These are phyloP conservation scores for Arctopsyche grandis DNA, from an alignment of 1,140 invertebrate genomes.

Conservation along the genomic window DNA sequence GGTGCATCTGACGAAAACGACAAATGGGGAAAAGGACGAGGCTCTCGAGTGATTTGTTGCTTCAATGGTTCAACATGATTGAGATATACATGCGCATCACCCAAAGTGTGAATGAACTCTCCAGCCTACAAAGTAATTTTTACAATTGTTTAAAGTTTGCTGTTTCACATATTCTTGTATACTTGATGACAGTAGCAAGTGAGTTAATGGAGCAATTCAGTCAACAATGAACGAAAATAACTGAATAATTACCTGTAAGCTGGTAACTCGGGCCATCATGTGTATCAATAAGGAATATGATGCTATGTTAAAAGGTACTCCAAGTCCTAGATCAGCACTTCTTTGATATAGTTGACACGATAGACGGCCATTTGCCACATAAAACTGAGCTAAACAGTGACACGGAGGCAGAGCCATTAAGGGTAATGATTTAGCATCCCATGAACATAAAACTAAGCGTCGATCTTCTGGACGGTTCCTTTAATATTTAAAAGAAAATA, in stretches of 20 bases:
- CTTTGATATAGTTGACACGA: slow-evolving; percentile 97
- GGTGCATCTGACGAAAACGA: slow-evolving; percentile 61
- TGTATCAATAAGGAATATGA: slow-evolving; percentile 94
- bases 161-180: not conserved
- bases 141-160: not conserved
- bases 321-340: slow-evolving; percentile 97
- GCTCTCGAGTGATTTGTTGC: slow-evolving; percentile 83
- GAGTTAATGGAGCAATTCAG: no score
- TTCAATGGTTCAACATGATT: slow-evolving; percentile 91
- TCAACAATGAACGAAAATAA: no score
- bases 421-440: slow-evolving; percentile 92
- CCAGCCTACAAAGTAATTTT: slow-evolving; percentile 74
- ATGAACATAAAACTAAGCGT: slow-evolving; percentile 93
- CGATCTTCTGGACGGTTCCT: slow-evolving; percentile 76
- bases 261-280: slow-evolving; percentile 96
- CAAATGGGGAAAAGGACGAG: slow-evolving; percentile 86
- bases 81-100: slow-evolving; percentile 96
- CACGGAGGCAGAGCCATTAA: slow-evolving; percentile 98
- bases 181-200: not conserved
- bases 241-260: slow-evolving; percentile 71
- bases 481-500: not conserved
- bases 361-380: slow-evolving; percentile 83
- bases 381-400: slow-evolving; percentile 96
- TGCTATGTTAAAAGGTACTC: slow-evolving; percentile 99
- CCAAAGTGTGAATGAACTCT: slow-evolving; percentile 96